Percentiles rank a stretch among this genome's conserved stretches.
Conservation (phyloP, 2,888 invertebrate genomes). For the Polydrusus cervinus region DNA sequence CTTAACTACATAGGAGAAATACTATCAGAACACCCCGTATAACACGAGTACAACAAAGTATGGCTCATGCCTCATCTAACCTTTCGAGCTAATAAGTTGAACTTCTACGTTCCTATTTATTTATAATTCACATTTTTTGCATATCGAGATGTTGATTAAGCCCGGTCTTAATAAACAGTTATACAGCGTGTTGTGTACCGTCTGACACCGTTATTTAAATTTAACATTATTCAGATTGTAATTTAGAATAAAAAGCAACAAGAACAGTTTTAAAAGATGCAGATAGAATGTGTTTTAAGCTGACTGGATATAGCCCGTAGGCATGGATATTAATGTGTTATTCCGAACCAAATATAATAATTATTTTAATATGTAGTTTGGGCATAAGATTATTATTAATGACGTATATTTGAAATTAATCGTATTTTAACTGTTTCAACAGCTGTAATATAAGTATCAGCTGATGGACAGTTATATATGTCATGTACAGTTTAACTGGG, state of each 20-base stretch:
- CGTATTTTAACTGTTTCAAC: too few relatives aligned
- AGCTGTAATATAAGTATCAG: too few relatives aligned
- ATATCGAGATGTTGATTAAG: slow-evolving; percentile 13
- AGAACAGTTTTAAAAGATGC: slow-evolving; percentile 15
- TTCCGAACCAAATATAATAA: neutral
- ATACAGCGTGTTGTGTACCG: slow-evolving; percentile 18
- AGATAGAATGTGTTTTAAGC: neutral
- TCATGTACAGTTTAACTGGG: too few relatives aligned
- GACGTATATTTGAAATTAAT: too few relatives aligned
- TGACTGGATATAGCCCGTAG: neutral
- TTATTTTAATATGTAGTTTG: neutral
- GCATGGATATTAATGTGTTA: neutral
- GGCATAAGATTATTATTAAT: too few relatives aligned
- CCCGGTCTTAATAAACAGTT: slow-evolving; percentile 25
- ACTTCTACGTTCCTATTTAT: slow-evolving; percentile 18
- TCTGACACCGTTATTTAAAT: slow-evolving; percentile 28
- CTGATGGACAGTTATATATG: too few relatives aligned
- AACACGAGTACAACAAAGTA: too few relatives aligned
- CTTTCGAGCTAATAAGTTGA: neutral
- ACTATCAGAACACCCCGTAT: too few relatives aligned
- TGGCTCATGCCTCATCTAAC: neutral
- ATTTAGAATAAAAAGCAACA: slow-evolving; percentile 5
- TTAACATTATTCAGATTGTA: slow-evolving; percentile 30
- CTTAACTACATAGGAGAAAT: too few relatives aligned
- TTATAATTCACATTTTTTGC: slow-evolving; percentile 22